phyloP scores from a whole-genome alignment of 2,888 invertebrate genomes.

The Myopa testacea region DNA sequence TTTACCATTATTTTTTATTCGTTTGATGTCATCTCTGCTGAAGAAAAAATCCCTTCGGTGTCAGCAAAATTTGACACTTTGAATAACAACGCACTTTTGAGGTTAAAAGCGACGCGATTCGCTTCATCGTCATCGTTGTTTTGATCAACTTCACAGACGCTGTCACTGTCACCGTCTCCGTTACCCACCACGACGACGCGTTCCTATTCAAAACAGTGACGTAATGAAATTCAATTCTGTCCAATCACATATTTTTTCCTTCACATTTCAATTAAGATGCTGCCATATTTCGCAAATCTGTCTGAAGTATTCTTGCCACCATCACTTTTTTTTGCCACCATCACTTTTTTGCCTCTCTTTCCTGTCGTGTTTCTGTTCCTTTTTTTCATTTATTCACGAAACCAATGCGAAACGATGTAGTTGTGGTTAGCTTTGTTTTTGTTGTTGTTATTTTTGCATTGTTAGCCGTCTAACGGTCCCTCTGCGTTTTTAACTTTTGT shows the following conservation, averaged over 20 bases:
- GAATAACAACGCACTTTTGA: not conserved
- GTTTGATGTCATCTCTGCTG: no score
- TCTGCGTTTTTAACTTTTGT: no score
- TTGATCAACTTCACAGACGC: not conserved
- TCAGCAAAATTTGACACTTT: not conserved
- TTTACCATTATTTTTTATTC: no score
- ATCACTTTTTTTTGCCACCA: not conserved
- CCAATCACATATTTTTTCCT: not conserved
- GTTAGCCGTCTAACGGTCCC: no score
- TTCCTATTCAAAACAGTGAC: not conserved
- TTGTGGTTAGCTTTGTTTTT: no score
- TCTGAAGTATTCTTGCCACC: not conserved
- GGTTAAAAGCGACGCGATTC: no score
- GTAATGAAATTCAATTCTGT: not conserved
- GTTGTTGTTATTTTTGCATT: no score
- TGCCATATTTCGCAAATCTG: not conserved
- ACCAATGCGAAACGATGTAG: no score
- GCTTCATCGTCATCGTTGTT: not conserved
- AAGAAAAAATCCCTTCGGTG: not conserved
- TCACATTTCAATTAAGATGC: not conserved
- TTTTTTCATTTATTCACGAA: no score
- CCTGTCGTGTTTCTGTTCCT: no score
- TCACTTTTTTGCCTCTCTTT: no score
- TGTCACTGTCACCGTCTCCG: not conserved
- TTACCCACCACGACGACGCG: not conserved